Percentiles rank a stretch among this genome's conserved stretches.
phyloP scores from a whole-genome alignment of 2,797 vertebrate genomes.

The Macrochelys suwanniensis region DNA sequence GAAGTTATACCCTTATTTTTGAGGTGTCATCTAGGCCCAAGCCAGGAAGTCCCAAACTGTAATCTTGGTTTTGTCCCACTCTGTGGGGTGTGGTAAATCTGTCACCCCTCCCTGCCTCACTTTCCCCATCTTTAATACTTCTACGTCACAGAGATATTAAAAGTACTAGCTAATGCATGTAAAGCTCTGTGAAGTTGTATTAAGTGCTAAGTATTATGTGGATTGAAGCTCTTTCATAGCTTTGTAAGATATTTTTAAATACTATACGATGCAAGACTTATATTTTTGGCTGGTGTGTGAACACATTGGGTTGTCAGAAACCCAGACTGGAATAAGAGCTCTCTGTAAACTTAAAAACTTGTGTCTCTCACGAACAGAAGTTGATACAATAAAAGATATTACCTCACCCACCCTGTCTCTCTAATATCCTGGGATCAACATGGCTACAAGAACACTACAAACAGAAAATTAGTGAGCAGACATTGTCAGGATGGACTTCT shows the following conservation, averaged over 20 bases:
- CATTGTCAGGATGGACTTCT: background rate
- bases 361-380: background rate
- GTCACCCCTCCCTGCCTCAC: background rate
- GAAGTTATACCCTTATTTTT: background rate
- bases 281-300: fast-evolving
- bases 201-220: background rate
- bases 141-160: background rate
- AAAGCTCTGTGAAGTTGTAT: background rate
- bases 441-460: background rate
- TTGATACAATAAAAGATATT: background rate
- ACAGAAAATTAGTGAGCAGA: background rate
- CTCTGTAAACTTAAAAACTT: background rate
- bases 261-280: background rate
- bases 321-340: background rate
- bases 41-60: fast-evolving
- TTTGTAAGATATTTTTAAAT: background rate
- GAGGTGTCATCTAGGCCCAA: background rate
- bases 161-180: background rate
- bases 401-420: background rate
- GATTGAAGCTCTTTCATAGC: background rate
- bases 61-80: fast-evolving
- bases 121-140: background rate
- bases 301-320: background rate
- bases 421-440: background rate
- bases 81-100: background rate